phyloP scores from a whole-genome alignment of 2,888 invertebrate genomes.

The Stramonita haemastoma region DNA sequence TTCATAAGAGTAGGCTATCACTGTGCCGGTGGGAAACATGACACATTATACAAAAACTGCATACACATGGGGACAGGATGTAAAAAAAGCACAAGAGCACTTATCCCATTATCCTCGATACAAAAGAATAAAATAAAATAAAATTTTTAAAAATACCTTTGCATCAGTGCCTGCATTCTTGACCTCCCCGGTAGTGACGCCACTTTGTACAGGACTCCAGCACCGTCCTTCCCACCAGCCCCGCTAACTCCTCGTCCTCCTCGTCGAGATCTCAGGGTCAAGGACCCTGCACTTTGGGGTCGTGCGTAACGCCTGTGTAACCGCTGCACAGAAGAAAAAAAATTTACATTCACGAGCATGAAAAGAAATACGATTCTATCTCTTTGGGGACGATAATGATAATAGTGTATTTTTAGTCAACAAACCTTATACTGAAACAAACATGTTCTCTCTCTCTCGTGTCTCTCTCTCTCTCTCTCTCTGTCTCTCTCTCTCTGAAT shows the following conservation, averaged over 20 bases:
- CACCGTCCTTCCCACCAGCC: slow-evolving; percentile 34
- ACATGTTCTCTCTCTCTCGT: too few species aligned
- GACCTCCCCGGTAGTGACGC: slow-evolving; percentile 75
- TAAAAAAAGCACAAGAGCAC: too few species aligned
- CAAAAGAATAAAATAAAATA: neutral
- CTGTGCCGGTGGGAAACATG: too few species aligned
- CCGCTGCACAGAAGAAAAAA: slow-evolving; percentile 27
- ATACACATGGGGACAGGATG: too few species aligned
- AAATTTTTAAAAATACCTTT: slow-evolving; percentile 61
- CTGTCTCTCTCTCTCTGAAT: neutral
- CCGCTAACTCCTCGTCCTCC: neutral
- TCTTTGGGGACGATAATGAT: too few species aligned
- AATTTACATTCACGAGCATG: too few species aligned
- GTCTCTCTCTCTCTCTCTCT: neutral
- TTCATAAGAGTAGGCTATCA: too few species aligned
- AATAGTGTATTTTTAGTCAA: too few species aligned
- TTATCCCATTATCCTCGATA: too few species aligned
- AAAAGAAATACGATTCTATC: too few species aligned
- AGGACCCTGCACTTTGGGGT: slow-evolving; percentile 39
- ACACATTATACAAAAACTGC: too few species aligned
- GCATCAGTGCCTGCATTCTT: slow-evolving; percentile 75
- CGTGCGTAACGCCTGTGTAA: slow-evolving; percentile 23
- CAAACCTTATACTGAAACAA: too few species aligned
- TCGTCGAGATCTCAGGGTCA: neutral
- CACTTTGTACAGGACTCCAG: slow-evolving; percentile 71